Evolutionary conservation across 2,888 invertebrate species (phyloP), one percentile per base, ranked within the genome.

Genomic region (Endotricha flammealis): DNA sequence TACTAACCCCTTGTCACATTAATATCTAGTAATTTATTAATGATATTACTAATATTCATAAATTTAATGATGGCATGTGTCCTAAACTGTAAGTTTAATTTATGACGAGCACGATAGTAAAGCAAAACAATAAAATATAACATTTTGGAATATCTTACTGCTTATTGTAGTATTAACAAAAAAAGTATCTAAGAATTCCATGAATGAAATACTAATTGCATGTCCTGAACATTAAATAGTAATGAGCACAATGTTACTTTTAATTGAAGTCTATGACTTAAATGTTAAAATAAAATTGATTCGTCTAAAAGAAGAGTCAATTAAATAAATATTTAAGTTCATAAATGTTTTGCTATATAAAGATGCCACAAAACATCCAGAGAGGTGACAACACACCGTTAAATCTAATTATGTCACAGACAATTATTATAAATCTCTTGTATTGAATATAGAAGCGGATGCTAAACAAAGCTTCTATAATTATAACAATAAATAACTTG

Each of bases 1-100:
- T 54, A 61, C 53, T 82, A 79, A 82, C 59, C 59, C 57, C 71
- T 69, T 66, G 62, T 78, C 77, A 70, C 65, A 54, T 61, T 78
- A 79, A 81, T 55, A 50, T 35, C 38, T 38, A 50, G 48, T 48
- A 50, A 42, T 48, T 60, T 46, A 27, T 36, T 39, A 41, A 49
- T 50, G 47, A 43, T 43, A 44, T 35, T 46, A 40, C 41, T 45
- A 46, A 44, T 24, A 41, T 39, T 39, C 42, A 11, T 17, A 38
- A 33, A 12, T 20, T 38, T 38, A 29, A 32, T 42, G 17, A 36
- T 43, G 29, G 40, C 38, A 44, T 47, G 50, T 28, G 12, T 22
- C 39, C 30, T n/a, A n/a, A n/a, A 12, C 7, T 12, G 12, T 30
- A 40, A 39, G 16, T n/a, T n/a, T n/a, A n/a, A n/a, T n/a, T n/a